phyloP scores from a whole-genome alignment of 2,113 vertebrate genomes.

The Oryzias curvinotus region DNA sequence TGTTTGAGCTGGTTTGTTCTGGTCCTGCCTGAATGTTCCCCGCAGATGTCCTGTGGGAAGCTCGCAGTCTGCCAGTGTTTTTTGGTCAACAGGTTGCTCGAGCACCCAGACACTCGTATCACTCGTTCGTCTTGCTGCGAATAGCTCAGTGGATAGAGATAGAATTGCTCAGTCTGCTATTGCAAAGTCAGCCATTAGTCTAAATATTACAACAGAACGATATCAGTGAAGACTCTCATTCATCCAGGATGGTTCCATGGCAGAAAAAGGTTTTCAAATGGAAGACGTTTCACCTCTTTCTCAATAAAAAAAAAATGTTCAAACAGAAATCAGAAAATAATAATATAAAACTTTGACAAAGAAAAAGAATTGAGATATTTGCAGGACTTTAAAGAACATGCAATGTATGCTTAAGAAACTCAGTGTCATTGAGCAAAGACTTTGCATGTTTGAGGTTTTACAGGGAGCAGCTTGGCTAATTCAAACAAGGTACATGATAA shows the following conservation, averaged over 20 bases:
- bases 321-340: too few relatives aligned
- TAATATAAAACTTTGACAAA: too few relatives aligned
- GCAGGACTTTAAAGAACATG: too few relatives aligned
- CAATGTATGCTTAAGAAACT: not conserved
- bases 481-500: too few relatives aligned
- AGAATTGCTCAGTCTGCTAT: not conserved
- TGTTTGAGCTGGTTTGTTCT: conserved; percentile 19
- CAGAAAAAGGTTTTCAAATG: too few relatives aligned
- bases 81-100: conserved; percentile 21
- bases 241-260: too few relatives aligned
- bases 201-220: not conserved
- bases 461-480: not conserved
- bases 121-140: conserved; percentile 8
- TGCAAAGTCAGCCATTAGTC: conserved; percentile 4
- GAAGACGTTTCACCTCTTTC: too few relatives aligned
- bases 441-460: not conserved
- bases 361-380: too few relatives aligned
- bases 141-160: not conserved
- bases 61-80: conserved; percentile 38
- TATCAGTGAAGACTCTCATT: not conserved
- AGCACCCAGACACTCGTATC: not conserved
- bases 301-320: too few relatives aligned
- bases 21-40: conserved; percentile 45
- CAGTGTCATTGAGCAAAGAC: not conserved
- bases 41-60: conserved; percentile 42